Evolutionary conservation across 2,888 invertebrate species (phyloP), one percentile per base, ranked within the genome.

Genomic region (Nycteola revayana): DNA sequence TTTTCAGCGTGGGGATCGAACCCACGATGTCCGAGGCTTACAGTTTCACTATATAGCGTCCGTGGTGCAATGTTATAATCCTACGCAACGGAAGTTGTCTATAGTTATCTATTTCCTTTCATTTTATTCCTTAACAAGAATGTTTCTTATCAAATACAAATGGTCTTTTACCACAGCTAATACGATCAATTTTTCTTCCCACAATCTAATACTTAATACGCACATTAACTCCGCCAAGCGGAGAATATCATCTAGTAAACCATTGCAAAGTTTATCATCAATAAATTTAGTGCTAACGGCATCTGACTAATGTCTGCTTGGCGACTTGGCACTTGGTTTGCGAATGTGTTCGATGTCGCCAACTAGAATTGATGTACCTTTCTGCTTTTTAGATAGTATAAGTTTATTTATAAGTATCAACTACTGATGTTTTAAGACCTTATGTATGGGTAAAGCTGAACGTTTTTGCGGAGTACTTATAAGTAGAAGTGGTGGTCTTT

Each of bases 321-420:
- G n/a, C 21, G 7, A n/a, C 4, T 7, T n/a, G 3, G 21, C 21
- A 21, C 21, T 21, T 5, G 3, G 14, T 14, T n/a, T 21, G 44
- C 49, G 52, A 55, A 41, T 46, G 49, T 45, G 42, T 34, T 22
- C 26, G 25, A 10, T 24, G 40, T 44, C 46, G 32, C 41, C 17
- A 24, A 21, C 34, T 27, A 38, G 40, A 43, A 55, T 62, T 55
- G 49, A 62, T 62, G 60, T 41, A 23, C 49, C 60, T 62, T 38
- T 62, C 59, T 39, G 27, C 21, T 40, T 26, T 31, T 31, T 18
- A 51, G 56, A 56, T 57, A 56, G 23, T 32, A 22, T 4, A 10
- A 20, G 23, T 42, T 44, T 50, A 45, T 56, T 56, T 52, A 55
- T 53, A 7, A 21, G 7, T 21, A 21, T 2, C 7, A n/a, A 21